Conservation (phyloP, 2,797 vertebrate species). For the Taenioides sp. region DNA sequence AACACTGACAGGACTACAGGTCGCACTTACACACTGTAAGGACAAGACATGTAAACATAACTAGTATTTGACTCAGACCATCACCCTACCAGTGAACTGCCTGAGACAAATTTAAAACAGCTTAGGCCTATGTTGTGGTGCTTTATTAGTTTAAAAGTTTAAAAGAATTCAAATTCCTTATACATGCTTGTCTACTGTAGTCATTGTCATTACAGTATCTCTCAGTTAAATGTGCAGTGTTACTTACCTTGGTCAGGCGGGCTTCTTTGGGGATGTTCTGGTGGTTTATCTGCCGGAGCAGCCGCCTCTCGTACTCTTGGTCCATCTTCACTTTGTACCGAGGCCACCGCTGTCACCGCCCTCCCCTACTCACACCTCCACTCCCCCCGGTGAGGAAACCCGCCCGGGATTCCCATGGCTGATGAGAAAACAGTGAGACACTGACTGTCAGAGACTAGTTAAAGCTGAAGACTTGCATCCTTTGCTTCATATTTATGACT, state of each 20-base stretch:
- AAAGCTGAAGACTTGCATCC: neutral
- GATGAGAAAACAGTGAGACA: neutral
- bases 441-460: neutral
- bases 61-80: neutral
- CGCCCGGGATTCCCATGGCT: conserved; percentile 68
- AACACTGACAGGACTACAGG: conserved; percentile 76
- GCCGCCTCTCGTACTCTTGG: conserved; percentile 82
- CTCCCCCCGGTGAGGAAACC: conserved; percentile 53
- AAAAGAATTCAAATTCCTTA: neutral
- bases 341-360: conserved; percentile 26
- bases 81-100: neutral
- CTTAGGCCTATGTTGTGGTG: neutral
- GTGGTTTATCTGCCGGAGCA: conserved; percentile 83
- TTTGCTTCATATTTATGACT: neutral
- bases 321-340: conserved; percentile 73
- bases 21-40: conserved; percentile 65
- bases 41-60: neutral
- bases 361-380: conserved; percentile 48
- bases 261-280: conserved; percentile 78
- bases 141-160: neutral
- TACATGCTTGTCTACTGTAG: neutral
- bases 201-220: neutral
- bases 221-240: neutral
- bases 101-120: neutral
- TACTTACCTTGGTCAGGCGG: conserved; percentile 72